Conservation (phyloP, 2,888 invertebrate species). For the Eupithecia pulchellata region DNA sequence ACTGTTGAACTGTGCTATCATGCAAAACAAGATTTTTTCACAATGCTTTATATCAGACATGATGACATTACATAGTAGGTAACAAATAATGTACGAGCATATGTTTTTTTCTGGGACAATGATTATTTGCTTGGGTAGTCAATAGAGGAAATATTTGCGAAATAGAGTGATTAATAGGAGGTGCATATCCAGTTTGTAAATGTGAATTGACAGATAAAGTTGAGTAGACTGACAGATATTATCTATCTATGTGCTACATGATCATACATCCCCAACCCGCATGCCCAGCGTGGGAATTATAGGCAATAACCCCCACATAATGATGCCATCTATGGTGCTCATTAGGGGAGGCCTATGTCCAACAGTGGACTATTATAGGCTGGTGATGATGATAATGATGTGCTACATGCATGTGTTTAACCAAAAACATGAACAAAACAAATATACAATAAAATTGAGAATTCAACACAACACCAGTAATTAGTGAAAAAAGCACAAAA, state of each 20-base stretch:
- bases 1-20: not conserved
- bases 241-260: no score
- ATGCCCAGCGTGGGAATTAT: no score
- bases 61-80: not conserved
- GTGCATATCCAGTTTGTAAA: not conserved
- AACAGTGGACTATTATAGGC: no score
- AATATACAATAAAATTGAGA: not conserved
- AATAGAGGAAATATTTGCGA: not conserved
- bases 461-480: conserved; percentile 5
- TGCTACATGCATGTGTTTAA: not conserved
- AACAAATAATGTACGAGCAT: not conserved
- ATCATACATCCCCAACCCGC: no score
- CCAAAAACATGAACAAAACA: conserved; percentile 3
- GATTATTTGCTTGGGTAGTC: not conserved
- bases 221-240: not conserved
- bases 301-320: no score
- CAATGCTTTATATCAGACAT: not conserved
- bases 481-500: conserved; percentile 19
- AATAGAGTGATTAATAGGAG: not conserved
- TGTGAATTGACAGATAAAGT: not conserved
- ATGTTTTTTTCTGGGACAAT: not conserved
- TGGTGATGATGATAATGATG: no score
- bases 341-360: no score
- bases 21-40: not conserved
- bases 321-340: no score